Evolutionary conservation across 2,113 vertebrate species (phyloP).

Genomic region (Ptilorrhoa leucosticta): DNA sequence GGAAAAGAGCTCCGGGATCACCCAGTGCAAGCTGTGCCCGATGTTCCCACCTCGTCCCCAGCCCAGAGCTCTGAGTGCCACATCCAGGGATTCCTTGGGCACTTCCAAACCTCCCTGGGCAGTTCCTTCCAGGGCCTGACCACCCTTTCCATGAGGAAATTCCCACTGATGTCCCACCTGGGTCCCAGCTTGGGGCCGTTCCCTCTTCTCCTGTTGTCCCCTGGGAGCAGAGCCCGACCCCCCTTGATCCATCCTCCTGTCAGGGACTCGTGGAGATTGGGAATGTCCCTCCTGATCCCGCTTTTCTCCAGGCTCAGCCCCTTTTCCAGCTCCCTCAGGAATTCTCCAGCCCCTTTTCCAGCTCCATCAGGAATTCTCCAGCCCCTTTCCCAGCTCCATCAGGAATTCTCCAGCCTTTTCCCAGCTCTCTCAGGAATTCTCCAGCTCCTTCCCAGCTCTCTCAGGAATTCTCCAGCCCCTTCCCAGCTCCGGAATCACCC

Average conservation of each 20-base stretch:
- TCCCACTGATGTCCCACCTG: not conserved
- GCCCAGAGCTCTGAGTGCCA: not conserved
- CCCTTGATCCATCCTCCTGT: not conserved
- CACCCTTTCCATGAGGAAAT: not conserved
- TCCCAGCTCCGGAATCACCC: not conserved
- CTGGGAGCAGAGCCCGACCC: too few species aligned
- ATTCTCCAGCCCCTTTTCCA: too few species aligned
- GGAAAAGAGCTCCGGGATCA: not conserved
- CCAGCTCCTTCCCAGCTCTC: too few species aligned
- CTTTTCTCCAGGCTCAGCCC: too few species aligned
- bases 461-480: too few species aligned
- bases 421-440: too few species aligned
- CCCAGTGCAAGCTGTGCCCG: rapidly evolving
- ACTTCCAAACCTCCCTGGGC: not conserved
- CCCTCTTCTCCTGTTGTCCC: not conserved
- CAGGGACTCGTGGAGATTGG: too few species aligned
- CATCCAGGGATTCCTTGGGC: not conserved
- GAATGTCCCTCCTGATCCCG: too few species aligned
- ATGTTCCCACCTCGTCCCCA: not conserved
- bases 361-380: too few species aligned
- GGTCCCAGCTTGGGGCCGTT: not conserved
- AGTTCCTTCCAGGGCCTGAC: not conserved
- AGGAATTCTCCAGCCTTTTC: too few species aligned
- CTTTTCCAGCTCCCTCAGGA: too few species aligned
- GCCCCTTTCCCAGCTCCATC: too few species aligned